A percentile compares a stretch with the other conserved stretches of the same genome.
Evolutionary conservation across 2,888 invertebrate species (phyloP).

Genomic region (Elgonia sp.): DNA sequence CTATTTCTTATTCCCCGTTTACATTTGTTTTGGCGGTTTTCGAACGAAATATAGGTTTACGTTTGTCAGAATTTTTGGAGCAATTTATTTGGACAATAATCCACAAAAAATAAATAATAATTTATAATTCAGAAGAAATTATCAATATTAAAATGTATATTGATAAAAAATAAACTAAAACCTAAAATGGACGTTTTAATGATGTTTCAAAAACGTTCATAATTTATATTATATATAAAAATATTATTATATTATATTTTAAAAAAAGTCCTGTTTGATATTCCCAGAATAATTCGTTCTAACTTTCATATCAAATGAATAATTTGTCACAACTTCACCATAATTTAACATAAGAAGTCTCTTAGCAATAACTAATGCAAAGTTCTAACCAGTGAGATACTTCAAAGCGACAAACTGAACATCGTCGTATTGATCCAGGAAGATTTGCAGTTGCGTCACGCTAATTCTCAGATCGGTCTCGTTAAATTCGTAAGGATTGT

Average conservation of each 20-base stretch:
- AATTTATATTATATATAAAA: not conserved
- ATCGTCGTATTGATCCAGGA: slow-evolving; percentile 94
- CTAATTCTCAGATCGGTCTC: slow-evolving; percentile 97
- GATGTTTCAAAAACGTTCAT: not conserved
- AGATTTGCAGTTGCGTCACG: slow-evolving; percentile 95
- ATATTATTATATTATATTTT: not conserved
- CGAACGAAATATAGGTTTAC: no score
- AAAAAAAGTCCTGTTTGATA: not conserved
- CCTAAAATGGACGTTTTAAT: no score
- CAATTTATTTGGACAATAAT: no score
- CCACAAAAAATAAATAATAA: no score
- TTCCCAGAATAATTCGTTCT: not conserved
- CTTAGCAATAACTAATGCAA: no score
- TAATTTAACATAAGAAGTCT: no score
- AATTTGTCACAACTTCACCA: no score
- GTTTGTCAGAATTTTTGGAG: no score
- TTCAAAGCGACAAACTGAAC: slow-evolving; percentile 95
- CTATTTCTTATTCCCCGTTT: slow-evolving; percentile 17
- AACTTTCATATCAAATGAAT: no score
- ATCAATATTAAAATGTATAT: no score
- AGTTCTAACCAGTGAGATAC: slow-evolving; percentile 90
- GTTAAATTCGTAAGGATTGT: slow-evolving; percentile 97
- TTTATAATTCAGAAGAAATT: no score
- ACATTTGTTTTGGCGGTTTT: slow-evolving; percentile 13
- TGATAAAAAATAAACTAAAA: no score